These are phyloP conservation scores for Acleris holmiana DNA, from an alignment of 2,888 invertebrate genomes.

Conservation along the genomic window DNA sequence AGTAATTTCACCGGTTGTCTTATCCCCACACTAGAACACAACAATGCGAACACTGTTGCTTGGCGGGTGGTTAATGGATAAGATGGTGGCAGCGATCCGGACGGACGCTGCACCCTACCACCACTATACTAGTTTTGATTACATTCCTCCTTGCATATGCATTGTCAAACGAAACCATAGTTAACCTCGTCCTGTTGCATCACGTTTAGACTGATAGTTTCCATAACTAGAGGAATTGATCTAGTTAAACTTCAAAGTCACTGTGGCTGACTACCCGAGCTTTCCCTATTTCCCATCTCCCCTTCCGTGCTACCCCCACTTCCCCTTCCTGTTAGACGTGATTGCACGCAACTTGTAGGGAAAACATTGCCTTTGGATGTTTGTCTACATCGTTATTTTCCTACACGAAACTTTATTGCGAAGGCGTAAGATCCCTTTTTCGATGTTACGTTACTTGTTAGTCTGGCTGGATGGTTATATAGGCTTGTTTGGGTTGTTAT, in stretches of 20 bases:
- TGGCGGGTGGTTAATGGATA: too few species aligned
- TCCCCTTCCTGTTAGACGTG: conserved; percentile 21
- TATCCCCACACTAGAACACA: too few species aligned
- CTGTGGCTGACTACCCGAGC: not conserved
- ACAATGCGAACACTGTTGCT: too few species aligned
- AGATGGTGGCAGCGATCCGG: too few species aligned
- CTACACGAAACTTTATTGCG: conserved; percentile 3
- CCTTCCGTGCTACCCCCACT: conserved; percentile 17
- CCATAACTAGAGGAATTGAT: conserved; percentile 5
- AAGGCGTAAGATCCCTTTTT: conserved; percentile 4
- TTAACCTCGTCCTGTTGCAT: not conserved
- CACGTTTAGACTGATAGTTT: not conserved
- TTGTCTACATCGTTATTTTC: conserved; percentile 3
- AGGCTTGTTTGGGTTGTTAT: conserved; percentile 3
- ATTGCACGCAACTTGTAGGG: conserved; percentile 36
- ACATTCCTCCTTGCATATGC: too few species aligned
- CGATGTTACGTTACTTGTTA: not conserved
- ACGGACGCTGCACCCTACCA: too few species aligned
- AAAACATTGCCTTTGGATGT: conserved; percentile 26
- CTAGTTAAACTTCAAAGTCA: conserved; percentile 10
- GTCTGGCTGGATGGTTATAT: not conserved
- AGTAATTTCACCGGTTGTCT: too few species aligned
- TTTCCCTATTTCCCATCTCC: conserved; percentile 25
- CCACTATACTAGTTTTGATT: too few species aligned
- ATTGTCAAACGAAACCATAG: not conserved